A percentile compares a stretch with the other conserved stretches of the same genome.
phyloP scores from a whole-genome alignment of 2,797 vertebrate species.

The Paguma larvata region DNA sequence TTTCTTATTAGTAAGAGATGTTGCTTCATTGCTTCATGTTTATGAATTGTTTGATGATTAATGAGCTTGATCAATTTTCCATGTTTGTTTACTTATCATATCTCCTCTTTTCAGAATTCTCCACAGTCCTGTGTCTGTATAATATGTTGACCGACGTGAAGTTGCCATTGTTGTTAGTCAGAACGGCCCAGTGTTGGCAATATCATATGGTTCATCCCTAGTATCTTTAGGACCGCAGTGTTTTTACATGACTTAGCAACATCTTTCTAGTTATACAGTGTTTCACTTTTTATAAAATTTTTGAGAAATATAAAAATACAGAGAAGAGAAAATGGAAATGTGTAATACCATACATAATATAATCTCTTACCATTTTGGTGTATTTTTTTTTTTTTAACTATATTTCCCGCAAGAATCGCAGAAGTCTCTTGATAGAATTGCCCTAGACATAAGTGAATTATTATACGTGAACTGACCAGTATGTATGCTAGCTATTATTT shows the following conservation, averaged over 20 bases:
- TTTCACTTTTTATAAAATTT: not conserved
- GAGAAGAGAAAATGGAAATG: not conserved
- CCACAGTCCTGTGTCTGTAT: not conserved
- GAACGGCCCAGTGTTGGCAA: not conserved
- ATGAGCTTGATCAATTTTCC: not conserved
- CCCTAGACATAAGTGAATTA: not conserved
- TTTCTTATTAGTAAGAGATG: not conserved
- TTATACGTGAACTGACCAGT: not conserved
- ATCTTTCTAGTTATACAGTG: not conserved
- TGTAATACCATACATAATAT: not conserved
- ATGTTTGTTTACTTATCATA: not conserved
- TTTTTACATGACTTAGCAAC: not conserved
- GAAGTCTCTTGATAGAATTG: not conserved
- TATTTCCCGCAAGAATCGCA: not conserved
- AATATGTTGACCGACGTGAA: not conserved
- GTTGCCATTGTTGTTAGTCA: not conserved
- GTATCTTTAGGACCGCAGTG: not conserved
- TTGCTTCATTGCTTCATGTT: not conserved
- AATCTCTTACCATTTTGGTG: not conserved
- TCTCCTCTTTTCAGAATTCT: not conserved
- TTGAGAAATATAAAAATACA: not conserved
- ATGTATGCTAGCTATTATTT: not conserved
- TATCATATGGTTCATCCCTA: not conserved
- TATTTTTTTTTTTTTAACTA: not conserved
- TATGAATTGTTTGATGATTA: not conserved